Conservation (phyloP, 2,113 vertebrate genomes). For the Ascaphus truei region DNA sequence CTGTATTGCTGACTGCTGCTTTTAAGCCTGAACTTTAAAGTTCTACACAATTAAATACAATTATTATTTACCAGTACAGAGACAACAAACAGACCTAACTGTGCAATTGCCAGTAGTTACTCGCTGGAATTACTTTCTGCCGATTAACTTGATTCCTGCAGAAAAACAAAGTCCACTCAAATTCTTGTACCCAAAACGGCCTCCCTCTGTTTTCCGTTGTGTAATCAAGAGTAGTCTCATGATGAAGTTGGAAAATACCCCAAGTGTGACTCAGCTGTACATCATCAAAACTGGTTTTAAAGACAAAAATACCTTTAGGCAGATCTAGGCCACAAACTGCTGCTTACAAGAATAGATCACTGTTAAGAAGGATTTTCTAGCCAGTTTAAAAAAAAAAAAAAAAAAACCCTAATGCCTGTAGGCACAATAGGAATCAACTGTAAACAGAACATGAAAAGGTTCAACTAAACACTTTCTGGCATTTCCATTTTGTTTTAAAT, state of each 20-base stretch:
- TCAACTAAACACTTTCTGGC: neutral
- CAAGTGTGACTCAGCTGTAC: conserved; percentile 23
- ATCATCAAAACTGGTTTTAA: conserved; percentile 19
- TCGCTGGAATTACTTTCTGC: neutral
- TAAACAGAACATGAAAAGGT: neutral
- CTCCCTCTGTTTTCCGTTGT: neutral
- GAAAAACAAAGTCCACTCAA: neutral
- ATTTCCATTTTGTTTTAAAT: neutral
- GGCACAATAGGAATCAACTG: neutral
- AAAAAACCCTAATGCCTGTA: neutral
- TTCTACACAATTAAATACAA: too few relatives aligned
- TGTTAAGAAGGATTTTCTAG: neutral
- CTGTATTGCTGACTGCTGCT: too few relatives aligned
- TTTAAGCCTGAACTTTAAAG: too few relatives aligned
- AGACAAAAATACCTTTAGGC: neutral
- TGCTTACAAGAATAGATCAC: neutral
- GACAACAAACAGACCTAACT: neutral
- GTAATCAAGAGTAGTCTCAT: neutral
- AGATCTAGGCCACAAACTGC: conserved; percentile 11
- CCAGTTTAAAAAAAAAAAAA: neutral
- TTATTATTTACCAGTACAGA: too few relatives aligned
- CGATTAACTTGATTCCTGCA: neutral
- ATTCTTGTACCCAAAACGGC: neutral
- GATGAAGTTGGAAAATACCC: conserved; percentile 8
- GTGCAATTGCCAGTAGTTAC: neutral